phyloP scores from a whole-genome alignment of 2,888 invertebrate genomes.

The Danaus chrysippus region DNA sequence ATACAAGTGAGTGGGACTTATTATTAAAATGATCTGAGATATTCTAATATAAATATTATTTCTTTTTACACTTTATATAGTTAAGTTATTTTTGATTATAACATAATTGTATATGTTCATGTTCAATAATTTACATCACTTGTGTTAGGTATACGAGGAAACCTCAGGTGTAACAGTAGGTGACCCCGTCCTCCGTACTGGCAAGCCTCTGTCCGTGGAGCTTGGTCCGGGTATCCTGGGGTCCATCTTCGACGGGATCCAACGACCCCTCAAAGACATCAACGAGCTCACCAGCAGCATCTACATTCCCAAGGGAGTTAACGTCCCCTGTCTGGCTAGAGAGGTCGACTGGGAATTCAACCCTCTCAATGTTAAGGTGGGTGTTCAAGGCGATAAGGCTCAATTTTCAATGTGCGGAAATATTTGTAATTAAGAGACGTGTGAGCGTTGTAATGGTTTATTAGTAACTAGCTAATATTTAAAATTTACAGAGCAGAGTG shows the following conservation, averaged over 20 bases:
- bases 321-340: conserved; percentile 93
- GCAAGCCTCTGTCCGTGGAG: conserved; percentile 99
- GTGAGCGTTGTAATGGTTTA: no score
- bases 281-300: conserved; percentile 95
- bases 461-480: no score
- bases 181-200: conserved; percentile 98
- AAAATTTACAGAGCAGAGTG: no score
- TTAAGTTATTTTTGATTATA: no score
- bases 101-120: not conserved
- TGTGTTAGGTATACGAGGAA: conserved; percentile 90
- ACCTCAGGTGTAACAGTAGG: conserved; percentile 99
- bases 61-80: no score
- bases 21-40: no score
- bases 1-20: conserved; percentile 88
- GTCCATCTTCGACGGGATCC: conserved; percentile 99
- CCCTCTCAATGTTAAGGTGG: conserved; percentile 88
- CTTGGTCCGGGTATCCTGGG: conserved; percentile 99
- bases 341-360: conserved; percentile 94
- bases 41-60: no score
- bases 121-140: not conserved
- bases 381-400: no score
- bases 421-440: no score
- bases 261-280: conserved; percentile 98
- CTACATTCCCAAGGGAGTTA: conserved; percentile 99
- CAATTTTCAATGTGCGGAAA: no score